Evolutionary conservation across 2,113 vertebrate genomes (phyloP).

Genomic region (Conger conger): DNA sequence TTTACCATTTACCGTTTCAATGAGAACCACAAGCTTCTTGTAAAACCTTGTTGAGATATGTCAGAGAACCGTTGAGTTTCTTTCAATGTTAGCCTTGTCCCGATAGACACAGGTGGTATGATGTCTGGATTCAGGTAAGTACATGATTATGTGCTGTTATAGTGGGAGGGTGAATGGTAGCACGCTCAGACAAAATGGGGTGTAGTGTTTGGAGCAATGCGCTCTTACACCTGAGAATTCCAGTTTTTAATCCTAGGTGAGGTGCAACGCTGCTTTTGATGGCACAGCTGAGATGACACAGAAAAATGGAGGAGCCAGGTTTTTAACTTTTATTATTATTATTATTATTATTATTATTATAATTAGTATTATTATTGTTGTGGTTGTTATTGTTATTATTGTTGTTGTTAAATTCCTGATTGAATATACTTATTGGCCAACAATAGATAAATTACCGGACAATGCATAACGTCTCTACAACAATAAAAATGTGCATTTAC

Average conservation of each 20-base stretch:
- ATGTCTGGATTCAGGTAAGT: neutral
- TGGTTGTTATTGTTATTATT: neutral
- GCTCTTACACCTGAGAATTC: neutral
- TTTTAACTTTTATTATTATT: neutral
- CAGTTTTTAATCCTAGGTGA: neutral
- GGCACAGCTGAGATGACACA: neutral
- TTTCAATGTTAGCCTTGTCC: no score
- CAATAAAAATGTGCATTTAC: no score
- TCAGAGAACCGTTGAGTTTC: neutral
- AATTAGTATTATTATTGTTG: no score
- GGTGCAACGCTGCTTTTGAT: neutral
- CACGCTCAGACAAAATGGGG: neutral
- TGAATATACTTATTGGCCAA: neutral
- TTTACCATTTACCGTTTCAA: no score
- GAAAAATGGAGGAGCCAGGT: neutral
- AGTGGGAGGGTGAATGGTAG: neutral
- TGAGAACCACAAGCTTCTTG: neutral
- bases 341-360: no score
- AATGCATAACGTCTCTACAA: no score
- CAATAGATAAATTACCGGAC: no score
- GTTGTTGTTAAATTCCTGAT: neutral
- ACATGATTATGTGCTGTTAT: neutral
- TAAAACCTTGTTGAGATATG: neutral
- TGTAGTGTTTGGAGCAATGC: neutral
- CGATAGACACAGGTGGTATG: no score